Conservation (phyloP, 2,797 vertebrate genomes). For the Coreius guichenoti region DNA sequence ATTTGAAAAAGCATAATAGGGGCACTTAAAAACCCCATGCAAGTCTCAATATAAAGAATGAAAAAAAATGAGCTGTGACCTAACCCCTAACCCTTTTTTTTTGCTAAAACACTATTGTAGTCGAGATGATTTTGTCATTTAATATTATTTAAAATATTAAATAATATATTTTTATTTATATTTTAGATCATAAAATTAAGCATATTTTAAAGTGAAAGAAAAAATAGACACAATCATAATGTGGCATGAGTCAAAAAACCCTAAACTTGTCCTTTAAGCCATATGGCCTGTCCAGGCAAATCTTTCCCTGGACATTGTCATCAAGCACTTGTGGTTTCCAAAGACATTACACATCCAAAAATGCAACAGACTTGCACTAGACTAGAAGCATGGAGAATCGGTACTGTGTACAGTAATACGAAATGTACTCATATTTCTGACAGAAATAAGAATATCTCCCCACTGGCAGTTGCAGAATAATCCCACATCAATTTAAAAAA, state of each 20-base stretch:
- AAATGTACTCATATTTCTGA: constrained; percentile 17
- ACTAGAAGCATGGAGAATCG: constrained; percentile 1
- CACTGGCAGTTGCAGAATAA: constrained; percentile 42
- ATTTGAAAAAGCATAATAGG: background rate
- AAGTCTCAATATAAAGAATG: background rate
- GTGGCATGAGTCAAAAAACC: background rate
- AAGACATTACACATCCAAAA: constrained; percentile 38
- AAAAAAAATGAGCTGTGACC: background rate
- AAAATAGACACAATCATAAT: background rate
- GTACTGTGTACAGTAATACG: constrained; percentile 23
- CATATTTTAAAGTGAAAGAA: background rate
- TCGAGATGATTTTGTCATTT: background rate
- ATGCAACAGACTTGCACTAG: constrained; percentile 9
- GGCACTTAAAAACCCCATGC: background rate
- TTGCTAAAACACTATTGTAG: background rate
- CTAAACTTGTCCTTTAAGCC: background rate
- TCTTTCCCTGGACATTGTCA: constrained; percentile 28
- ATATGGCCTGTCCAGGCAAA: background rate
- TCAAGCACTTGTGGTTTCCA: constrained; percentile 57
- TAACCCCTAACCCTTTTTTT: background rate
- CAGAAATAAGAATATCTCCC: constrained; percentile 19
- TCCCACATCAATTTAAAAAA: constrained; percentile 28
- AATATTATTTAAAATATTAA: background rate
- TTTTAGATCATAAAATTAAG: background rate
- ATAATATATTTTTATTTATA: background rate